Base-by-base conservation (phyloP, 1,140 invertebrate genomes). In the Helicorthomorpha holstii region DNA sequence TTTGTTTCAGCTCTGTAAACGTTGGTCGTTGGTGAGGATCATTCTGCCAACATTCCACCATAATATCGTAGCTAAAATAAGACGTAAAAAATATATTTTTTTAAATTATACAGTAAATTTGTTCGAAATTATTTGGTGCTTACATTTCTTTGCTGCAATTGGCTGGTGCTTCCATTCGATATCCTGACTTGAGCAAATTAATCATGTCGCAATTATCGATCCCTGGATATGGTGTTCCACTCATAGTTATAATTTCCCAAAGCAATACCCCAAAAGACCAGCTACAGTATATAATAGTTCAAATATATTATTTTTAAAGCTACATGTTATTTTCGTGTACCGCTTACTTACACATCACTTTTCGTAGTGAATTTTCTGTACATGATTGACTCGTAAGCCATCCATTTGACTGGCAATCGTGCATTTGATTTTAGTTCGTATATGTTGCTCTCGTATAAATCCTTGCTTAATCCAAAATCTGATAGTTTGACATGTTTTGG, bases 21-120 rank as follows among this genome's bases (percentile, higher is more conserved):
- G 79, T 81, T 1, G 92, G 92, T 50, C 93, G 72, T 54, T 85
- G 79, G 47, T 75, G 77, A 1, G 91, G 83, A 57, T 85, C 78
- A 61, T 91, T 88, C 51, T 83, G 82, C 92, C 93, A 97, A 66
- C 91, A 96, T 55, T 91, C 81, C 27, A 83, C 72, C 91, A 97
- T 96, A 55, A 91, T 70, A 76, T 84, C 81, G 63, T 90, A 93
- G 64, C 83, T 85, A 64, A 12, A 66, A 69, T 49, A 56, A 59
- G 52, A 53, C 49, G 49, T 3, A 3, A 48, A 25, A 24, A 48
- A 7, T 7, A 16, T 7, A 34, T 16, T 34, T 34, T 46, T 12
- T 46, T 22, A 46, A 46, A 7, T 22, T 7, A 46, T 46, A 46
- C 25, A 25, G 19, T 34, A 34, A 34, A 34, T 7, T 34, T 7